A percentile compares a stretch with the other conserved stretches of the same genome.
phyloP scores from a whole-genome alignment of 2,888 invertebrate genomes.

The Parthenolecanium corni region DNA sequence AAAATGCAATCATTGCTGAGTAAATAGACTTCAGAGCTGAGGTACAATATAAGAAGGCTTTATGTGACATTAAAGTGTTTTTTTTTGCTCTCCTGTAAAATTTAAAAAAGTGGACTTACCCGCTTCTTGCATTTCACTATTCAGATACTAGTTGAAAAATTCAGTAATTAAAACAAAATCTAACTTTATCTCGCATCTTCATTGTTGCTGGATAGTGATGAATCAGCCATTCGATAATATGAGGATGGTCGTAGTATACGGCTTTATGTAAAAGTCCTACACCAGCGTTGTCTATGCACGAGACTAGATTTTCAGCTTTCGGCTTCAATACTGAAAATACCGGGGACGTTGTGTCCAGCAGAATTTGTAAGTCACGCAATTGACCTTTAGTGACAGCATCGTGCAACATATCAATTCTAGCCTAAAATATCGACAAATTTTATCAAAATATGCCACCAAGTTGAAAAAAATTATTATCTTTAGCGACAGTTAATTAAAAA shows the following conservation, averaged over 20 bases:
- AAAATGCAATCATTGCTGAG: too few species aligned
- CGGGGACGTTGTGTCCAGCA: constrained; percentile 33
- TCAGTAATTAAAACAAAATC: constrained; percentile 35
- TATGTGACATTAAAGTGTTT: too few species aligned
- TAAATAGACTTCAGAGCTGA: too few species aligned
- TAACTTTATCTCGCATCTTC: constrained; percentile 57
- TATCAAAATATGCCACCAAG: too few species aligned
- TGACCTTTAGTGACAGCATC: constrained; percentile 62
- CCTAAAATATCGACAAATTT: constrained; percentile 31
- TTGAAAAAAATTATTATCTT: too few species aligned
- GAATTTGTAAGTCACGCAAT: constrained; percentile 44
- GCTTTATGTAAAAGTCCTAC: constrained; percentile 69
- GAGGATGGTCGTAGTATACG: constrained; percentile 58
- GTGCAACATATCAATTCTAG: constrained; percentile 57
- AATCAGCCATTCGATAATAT: constrained; percentile 60
- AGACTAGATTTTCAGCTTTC: constrained; percentile 44
- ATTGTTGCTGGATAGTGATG: constrained; percentile 54
- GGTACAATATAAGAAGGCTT: too few species aligned
- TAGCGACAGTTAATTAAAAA: too few species aligned
- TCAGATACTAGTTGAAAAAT: too few species aligned
- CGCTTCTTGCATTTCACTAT: too few species aligned
- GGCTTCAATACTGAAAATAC: constrained; percentile 38
- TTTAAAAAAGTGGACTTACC: too few species aligned
- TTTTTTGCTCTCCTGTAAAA: too few species aligned
- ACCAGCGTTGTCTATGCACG: constrained; percentile 57